phyloP scores from a whole-genome alignment of 2,113 vertebrate genomes.

The Carettochelys insculpta region DNA sequence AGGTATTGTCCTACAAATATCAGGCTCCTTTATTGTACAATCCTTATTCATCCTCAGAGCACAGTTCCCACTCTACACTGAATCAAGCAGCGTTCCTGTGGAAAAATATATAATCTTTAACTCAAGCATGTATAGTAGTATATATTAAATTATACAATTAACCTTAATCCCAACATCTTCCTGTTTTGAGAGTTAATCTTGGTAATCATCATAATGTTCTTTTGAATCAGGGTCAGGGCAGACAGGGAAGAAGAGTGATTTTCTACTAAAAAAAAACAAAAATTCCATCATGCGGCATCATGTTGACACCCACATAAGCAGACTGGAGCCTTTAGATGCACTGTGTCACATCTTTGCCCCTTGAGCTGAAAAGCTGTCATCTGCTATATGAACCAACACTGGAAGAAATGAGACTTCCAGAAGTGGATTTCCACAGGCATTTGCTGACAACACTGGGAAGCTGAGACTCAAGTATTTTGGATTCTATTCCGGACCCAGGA shows the following conservation, averaged over 20 bases:
- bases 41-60: not conserved
- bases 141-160: not conserved
- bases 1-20: not conserved
- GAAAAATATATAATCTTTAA: not conserved
- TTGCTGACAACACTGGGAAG: not conserved
- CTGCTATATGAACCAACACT: not conserved
- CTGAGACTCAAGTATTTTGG: not conserved
- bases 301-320: not conserved
- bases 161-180: not conserved
- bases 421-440: not conserved
- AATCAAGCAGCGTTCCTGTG: not conserved
- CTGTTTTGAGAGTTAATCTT: slow-evolving; percentile 6
- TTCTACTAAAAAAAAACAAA: not conserved
- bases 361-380: not conserved
- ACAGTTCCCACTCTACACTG: not conserved
- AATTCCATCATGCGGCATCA: not conserved
- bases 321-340: not conserved
- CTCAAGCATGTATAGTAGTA: not conserved
- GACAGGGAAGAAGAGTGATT: not conserved
- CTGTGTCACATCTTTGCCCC: fast-evolving
- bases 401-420: not conserved
- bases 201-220: not conserved
- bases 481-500: not conserved
- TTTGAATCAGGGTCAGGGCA: not conserved
- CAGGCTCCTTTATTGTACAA: not conserved